Percentiles rank a stretch among this genome's conserved stretches.
These are phyloP conservation scores for Eurystomus gularis DNA, from an alignment of 2,113 vertebrate species.

Conservation along the genomic window DNA sequence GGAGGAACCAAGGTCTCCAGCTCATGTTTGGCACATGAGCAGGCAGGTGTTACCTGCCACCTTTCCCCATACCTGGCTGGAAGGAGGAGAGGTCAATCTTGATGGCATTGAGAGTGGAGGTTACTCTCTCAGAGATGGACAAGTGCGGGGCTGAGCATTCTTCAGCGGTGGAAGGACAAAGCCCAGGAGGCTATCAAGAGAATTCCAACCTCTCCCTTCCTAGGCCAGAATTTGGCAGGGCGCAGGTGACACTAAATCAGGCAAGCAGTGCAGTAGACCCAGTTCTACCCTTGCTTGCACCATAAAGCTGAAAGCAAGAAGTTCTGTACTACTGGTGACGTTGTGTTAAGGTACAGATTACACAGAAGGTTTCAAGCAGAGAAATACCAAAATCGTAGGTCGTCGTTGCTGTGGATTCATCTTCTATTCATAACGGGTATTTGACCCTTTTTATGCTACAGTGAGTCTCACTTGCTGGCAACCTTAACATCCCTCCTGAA, in stretches of 20 bases:
- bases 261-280: accelerated
- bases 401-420: background rate
- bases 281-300: background rate
- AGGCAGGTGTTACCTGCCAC: too few relatives aligned
- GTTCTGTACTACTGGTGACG: background rate
- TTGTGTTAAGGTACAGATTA: accelerated
- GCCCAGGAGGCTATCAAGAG: background rate
- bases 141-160: accelerated
- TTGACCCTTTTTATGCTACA: background rate
- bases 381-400: background rate
- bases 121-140: accelerated
- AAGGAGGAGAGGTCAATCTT: background rate
- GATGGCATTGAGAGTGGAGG: background rate
- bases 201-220: background rate
- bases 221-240: background rate
- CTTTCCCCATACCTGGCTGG: background rate
- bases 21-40: accelerated
- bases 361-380: background rate
- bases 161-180: background rate
- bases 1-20: background rate
- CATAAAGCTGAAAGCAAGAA: background rate
- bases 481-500: background rate
- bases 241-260: background rate
- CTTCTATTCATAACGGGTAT: accelerated
- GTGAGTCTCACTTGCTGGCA: background rate